These are phyloP conservation scores for Leptinotarsa haldemani DNA, from an alignment of 2,888 invertebrate species.

Conservation along the genomic window DNA sequence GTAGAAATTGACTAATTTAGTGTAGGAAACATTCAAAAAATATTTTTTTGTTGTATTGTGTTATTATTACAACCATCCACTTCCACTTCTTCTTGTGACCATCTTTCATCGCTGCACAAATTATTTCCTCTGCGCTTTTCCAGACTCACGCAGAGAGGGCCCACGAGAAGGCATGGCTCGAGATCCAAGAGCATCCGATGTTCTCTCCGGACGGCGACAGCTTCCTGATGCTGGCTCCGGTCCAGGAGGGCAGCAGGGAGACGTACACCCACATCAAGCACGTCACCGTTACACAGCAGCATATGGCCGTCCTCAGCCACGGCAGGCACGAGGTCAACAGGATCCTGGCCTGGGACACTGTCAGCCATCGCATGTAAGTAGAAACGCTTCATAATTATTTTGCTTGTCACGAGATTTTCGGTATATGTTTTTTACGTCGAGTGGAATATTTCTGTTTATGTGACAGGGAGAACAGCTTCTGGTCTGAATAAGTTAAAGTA, in stretches of 20 bases:
- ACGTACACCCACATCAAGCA: conserved; percentile 91
- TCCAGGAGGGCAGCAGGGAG: conserved; percentile 86
- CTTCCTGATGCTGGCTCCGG: conserved; percentile 83
- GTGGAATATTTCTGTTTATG: no score
- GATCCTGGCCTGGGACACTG: conserved; percentile 88
- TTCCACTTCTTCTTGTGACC: neutral
- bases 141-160: conserved; percentile 87
- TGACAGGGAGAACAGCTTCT: no score
- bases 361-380: conserved; percentile 81
- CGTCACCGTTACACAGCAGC: conserved; percentile 82
- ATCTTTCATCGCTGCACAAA: neutral
- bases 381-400: no score
- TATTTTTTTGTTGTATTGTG: no score
- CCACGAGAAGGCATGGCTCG: conserved; percentile 86
- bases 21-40: no score
- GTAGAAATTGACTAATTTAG: no score
- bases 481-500: no score
- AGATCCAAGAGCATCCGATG: conserved; percentile 85
- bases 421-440: no score
- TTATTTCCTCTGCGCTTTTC: conserved; percentile 17
- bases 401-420: no score
- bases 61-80: neutral
- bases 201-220: conserved; percentile 88
- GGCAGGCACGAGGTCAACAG: conserved; percentile 86
- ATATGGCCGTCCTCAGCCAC: conserved; percentile 87